Evolutionary conservation across 2,797 vertebrate species (phyloP).

Genomic region (Siniperca obscura): DNA sequence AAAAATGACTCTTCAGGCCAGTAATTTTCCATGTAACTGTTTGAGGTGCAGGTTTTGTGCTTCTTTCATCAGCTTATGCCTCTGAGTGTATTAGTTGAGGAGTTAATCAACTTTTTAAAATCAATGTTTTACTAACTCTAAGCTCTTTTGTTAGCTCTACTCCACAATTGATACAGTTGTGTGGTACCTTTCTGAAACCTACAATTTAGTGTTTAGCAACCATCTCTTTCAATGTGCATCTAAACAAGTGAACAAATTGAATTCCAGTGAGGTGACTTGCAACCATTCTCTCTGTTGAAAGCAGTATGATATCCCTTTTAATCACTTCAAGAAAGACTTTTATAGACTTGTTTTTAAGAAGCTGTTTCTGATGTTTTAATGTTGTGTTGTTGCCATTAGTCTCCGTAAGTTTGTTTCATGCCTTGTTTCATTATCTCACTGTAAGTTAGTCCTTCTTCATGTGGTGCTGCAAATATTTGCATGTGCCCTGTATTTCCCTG

Average conservation of each 20-base stretch:
- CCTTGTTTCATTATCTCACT: slow-evolving; percentile 6
- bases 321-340: slow-evolving; percentile 29
- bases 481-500: background rate
- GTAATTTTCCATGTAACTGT: background rate
- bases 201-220: background rate
- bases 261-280: slow-evolving; percentile 27
- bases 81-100: no score
- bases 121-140: background rate
- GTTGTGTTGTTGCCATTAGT: background rate
- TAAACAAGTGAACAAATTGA: background rate
- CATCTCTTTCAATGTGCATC: background rate
- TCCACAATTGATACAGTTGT: background rate
- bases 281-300: slow-evolving; percentile 1
- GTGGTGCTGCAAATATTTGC: background rate
- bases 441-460: slow-evolving; percentile 8
- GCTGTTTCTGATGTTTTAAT: slow-evolving; percentile 9
- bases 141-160: background rate
- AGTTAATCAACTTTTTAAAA: no score
- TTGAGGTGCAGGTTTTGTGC: background rate
- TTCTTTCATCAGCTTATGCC: no score
- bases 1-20: background rate
- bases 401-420: background rate
- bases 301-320: background rate
- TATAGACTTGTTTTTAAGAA: slow-evolving; percentile 39
- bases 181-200: background rate